phyloP scores from a whole-genome alignment of 1,140 invertebrate species.

The Aphelenchoides fujianensis region DNA sequence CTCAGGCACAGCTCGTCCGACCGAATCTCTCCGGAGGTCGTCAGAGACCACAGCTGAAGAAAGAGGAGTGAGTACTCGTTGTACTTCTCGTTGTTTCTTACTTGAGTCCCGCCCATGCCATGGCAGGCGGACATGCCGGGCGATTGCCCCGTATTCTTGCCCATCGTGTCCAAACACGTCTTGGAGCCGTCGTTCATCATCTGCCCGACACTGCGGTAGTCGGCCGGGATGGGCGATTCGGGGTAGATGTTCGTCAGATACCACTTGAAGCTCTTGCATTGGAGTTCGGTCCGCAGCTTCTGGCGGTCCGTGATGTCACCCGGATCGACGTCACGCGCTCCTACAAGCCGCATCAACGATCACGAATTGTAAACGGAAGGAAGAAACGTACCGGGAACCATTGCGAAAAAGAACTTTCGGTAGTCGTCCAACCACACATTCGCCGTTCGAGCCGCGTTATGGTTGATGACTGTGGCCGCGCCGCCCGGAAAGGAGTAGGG shows the following conservation, averaged over 20 bases:
- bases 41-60: constrained; percentile 45
- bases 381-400: constrained; percentile 97
- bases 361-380: too few relatives aligned
- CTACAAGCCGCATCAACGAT: too few relatives aligned
- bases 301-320: constrained; percentile 78
- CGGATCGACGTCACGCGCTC: too few relatives aligned
- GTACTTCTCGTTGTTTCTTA: background rate
- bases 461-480: constrained; percentile 68
- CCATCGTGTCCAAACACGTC: constrained; percentile 49
- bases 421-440: constrained; percentile 83
- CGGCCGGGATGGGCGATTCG: constrained; percentile 71
- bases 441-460: constrained; percentile 30
- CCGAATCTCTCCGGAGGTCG: constrained; percentile 42
- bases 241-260: constrained; percentile 95
- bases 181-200: constrained; percentile 47
- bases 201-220: constrained; percentile 45
- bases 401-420: constrained; percentile 95
- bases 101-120: constrained; percentile 53
- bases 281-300: constrained; percentile 74
- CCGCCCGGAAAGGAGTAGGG: constrained; percentile 90
- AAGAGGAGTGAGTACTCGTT: too few relatives aligned
- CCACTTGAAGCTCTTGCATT: constrained; percentile 96
- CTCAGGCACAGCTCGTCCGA: constrained; percentile 48
- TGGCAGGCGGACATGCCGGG: constrained; percentile 43
- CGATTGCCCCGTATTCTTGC: constrained; percentile 42